Conservation (phyloP, 2,888 invertebrate species). For the Nymphalis urticae region DNA sequence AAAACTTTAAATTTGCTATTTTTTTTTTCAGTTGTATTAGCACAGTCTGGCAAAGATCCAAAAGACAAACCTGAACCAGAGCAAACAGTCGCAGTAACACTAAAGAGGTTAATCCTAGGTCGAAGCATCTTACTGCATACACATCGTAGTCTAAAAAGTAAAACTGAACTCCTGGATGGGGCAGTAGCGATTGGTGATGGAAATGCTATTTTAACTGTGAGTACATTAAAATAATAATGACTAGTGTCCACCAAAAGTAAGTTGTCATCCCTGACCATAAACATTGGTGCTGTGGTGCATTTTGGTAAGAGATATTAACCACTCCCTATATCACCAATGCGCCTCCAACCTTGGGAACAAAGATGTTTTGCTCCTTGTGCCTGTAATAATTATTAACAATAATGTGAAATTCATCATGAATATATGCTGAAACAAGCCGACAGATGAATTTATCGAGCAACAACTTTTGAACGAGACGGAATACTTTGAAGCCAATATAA, state of each 20-base stretch:
- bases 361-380: too few species aligned
- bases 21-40: slow-evolving; percentile 66
- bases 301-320: too few species aligned
- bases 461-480: too few species aligned
- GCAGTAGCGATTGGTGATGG: slow-evolving; percentile 88
- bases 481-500: too few species aligned
- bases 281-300: neutral
- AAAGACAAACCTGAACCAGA: slow-evolving; percentile 50
- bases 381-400: too few species aligned
- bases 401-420: too few species aligned
- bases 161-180: slow-evolving; percentile 86
- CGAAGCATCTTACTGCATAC: slow-evolving; percentile 73
- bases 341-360: too few species aligned
- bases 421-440: too few species aligned
- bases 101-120: slow-evolving; percentile 75
- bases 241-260: too few species aligned
- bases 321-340: too few species aligned
- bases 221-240: slow-evolving; percentile 39
- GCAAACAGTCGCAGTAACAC: slow-evolving; percentile 63
- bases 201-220: slow-evolving; percentile 86
- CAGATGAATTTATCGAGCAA: too few species aligned
- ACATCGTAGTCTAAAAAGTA: slow-evolving; percentile 84
- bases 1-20: neutral
- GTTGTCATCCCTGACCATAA: too few species aligned
- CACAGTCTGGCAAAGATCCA: slow-evolving; percentile 79